Conservation (phyloP, 1,140 invertebrate species). For the Phymorhynchus buccinoides region DNA sequence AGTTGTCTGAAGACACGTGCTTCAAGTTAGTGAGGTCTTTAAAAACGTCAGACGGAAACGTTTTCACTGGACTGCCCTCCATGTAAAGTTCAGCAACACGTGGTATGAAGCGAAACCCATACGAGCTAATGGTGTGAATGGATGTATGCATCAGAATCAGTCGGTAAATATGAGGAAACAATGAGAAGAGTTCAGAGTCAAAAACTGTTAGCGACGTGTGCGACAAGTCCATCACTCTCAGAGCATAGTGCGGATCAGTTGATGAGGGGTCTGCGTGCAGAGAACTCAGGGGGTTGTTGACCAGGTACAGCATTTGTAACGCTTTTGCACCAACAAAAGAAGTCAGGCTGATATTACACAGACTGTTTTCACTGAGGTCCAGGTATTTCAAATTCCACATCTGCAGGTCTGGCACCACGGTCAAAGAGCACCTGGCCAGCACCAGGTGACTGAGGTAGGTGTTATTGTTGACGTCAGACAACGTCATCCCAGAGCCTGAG, state of each 20-base stretch:
- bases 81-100: constrained; percentile 17
- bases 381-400: not conserved
- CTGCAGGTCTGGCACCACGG: not conserved
- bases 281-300: not conserved
- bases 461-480: not conserved
- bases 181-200: constrained; percentile 19
- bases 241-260: not conserved
- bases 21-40: constrained; percentile 7
- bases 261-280: not conserved
- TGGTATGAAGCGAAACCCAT: constrained; percentile 23
- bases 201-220: constrained; percentile 11
- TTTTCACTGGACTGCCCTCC: constrained; percentile 27
- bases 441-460: not conserved
- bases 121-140: constrained; percentile 14
- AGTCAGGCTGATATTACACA: not conserved
- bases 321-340: constrained; percentile 16
- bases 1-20: constrained; percentile 39
- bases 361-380: constrained; percentile 34
- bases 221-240: not conserved
- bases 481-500: not conserved
- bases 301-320: constrained; percentile 23
- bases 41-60: constrained; percentile 39
- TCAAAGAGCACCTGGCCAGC: not conserved
- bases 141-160: not conserved
- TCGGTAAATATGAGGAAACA: not conserved